Conservation (phyloP, 2,888 invertebrate species). For the Limenitis camilla region DNA sequence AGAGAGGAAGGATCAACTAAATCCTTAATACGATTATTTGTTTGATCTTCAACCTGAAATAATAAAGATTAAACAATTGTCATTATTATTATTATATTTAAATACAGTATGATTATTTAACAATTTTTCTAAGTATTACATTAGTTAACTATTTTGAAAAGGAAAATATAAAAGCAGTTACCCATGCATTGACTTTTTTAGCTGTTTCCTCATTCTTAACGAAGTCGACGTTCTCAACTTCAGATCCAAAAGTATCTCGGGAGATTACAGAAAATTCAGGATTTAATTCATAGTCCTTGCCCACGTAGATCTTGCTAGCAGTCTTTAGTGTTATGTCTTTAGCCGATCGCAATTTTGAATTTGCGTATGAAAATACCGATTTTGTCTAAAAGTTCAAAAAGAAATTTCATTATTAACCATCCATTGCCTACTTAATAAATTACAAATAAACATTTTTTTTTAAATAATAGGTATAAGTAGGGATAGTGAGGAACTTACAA, state of each 20-base stretch:
- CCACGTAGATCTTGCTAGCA: conserved; percentile 81
- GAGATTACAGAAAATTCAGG: conserved; percentile 71
- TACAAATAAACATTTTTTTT: no score
- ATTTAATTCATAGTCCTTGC: conserved; percentile 62
- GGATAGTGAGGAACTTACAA: conserved; percentile 27
- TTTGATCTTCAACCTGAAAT: conserved; percentile 57
- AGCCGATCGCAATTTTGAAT: conserved; percentile 34
- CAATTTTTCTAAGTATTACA: background rate
- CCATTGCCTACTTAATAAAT: no score
- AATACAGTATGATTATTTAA: no score
- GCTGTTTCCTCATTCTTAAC: conserved; percentile 51
- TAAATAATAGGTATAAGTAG: no score
- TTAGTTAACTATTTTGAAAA: background rate
- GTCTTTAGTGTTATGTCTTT: conserved; percentile 73
- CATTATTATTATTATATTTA: background rate
- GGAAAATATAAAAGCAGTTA: conserved; percentile 24
- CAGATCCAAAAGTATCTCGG: conserved; percentile 74
- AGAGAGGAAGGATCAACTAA: conserved; percentile 76
- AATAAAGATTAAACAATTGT: background rate
- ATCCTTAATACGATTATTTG: conserved; percentile 57
- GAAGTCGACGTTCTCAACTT: conserved; percentile 78
- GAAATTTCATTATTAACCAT: background rate
- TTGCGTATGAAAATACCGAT: conserved; percentile 37
- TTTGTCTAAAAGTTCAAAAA: conserved; percentile 39
- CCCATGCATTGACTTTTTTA: conserved; percentile 84